Evolutionary conservation across 2,113 vertebrate genomes (phyloP).

Genomic region (Conger conger): DNA sequence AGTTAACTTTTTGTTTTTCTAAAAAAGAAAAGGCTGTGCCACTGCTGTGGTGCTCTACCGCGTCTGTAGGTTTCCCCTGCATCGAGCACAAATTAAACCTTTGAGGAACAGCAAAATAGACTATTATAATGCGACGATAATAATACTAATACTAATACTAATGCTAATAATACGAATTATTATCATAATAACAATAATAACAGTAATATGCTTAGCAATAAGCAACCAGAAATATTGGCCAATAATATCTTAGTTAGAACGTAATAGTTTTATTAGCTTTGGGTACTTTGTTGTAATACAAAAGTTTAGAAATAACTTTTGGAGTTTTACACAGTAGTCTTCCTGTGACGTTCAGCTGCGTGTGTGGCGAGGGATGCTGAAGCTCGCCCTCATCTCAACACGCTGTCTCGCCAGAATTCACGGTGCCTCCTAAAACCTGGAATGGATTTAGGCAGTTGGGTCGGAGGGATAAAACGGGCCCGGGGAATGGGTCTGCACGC

Average conservation of each 20-base stretch:
- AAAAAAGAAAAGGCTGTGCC: slow-evolving; percentile 52
- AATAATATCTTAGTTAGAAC: neutral
- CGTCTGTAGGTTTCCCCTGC: neutral
- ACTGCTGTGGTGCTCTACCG: slow-evolving; percentile 40
- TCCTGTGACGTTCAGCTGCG: slow-evolving; percentile 27
- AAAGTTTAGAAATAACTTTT: slow-evolving; percentile 4
- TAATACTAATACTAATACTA: neutral
- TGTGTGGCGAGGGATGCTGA: slow-evolving; percentile 47
- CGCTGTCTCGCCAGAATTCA: slow-evolving; percentile 26
- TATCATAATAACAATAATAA: too few relatives aligned
- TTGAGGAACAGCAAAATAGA: neutral
- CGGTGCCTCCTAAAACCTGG: slow-evolving; percentile 43
- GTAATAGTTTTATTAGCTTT: neutral
- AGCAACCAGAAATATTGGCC: neutral
- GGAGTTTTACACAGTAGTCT: neutral
- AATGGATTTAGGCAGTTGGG: slow-evolving; percentile 28
- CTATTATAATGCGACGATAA: neutral
- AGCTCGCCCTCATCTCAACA: slow-evolving; percentile 45
- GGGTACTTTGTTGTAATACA: slow-evolving; percentile 3
- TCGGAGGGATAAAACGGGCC: neutral
- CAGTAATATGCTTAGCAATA: slow-evolving; percentile 3
- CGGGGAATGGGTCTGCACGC: neutral
- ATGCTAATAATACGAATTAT: neutral
- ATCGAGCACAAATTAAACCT: neutral
- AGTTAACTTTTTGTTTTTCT: slow-evolving; percentile 81